phyloP scores from a whole-genome alignment of 2,113 vertebrate genomes.

The Pelodiscus sinensis region DNA sequence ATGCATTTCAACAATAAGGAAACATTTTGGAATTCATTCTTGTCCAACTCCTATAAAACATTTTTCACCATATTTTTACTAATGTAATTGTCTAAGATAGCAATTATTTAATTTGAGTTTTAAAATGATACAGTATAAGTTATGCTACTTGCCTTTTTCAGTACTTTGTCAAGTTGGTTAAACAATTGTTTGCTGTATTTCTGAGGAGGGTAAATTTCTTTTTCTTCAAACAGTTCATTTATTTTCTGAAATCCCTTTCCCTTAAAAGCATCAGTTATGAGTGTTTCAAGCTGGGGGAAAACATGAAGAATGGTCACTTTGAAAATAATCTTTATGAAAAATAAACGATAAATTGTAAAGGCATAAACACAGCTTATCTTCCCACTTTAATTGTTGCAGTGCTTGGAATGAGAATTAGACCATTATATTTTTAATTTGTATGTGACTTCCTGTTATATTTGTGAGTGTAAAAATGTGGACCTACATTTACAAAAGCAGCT shows the following conservation, averaged over 20 bases:
- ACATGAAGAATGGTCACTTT: not conserved
- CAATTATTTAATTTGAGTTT: accelerated
- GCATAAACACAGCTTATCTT: not conserved
- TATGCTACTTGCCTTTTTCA: conserved; percentile 71
- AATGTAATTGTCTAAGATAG: not conserved
- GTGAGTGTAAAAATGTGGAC: not conserved
- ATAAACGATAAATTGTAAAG: too few relatives aligned
- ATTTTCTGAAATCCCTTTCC: conserved; percentile 76
- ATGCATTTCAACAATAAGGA: conserved; percentile 82
- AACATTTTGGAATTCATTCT: conserved; percentile 77
- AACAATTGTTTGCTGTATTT: conserved; percentile 65
- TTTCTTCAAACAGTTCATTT: conserved; percentile 60
- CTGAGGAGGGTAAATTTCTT: conserved; percentile 53
- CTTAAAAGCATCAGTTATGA: conserved; percentile 69
- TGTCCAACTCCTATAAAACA: conserved; percentile 82
- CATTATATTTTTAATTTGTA: not conserved
- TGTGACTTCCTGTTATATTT: not conserved
- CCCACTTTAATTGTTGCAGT: not conserved
- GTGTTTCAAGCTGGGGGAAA: conserved; percentile 63
- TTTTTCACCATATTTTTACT: not conserved
- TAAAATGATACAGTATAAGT: not conserved
- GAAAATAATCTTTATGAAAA: not conserved
- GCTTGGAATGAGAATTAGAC: not conserved
- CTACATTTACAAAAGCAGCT: accelerated
- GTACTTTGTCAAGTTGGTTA: conserved; percentile 63